A percentile compares a stretch with the other conserved stretches of the same genome.
Evolutionary conservation across 1,140 invertebrate species (phyloP).

Genomic region (Coelopa frigida): DNA sequence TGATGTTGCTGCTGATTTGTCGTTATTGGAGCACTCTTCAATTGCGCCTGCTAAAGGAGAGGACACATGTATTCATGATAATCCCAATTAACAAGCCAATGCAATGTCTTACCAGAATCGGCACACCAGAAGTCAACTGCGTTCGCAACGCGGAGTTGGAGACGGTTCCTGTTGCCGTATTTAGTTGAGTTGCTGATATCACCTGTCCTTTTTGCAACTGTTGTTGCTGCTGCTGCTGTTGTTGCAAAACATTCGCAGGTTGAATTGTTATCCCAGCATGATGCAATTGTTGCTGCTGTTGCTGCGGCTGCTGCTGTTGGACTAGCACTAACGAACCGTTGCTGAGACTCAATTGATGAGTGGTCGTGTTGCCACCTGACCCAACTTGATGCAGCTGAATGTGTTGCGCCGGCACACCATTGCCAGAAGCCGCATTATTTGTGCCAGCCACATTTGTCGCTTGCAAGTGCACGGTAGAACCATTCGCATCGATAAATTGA

Average conservation of each 20-base stretch:
- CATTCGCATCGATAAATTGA: constrained; percentile 19
- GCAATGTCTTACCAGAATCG: constrained; percentile 47
- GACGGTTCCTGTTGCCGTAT: constrained; percentile 12
- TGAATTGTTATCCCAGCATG: constrained; percentile 40
- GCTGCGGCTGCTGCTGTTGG: constrained; percentile 44
- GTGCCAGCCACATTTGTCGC: background rate
- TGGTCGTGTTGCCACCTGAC: constrained; percentile 14
- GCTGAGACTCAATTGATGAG: constrained; percentile 44
- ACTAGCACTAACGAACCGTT: constrained; percentile 51
- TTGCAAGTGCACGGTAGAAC: constrained; percentile 17
- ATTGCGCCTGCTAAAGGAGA: constrained; percentile 50
- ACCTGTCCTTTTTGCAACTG: constrained; percentile 25
- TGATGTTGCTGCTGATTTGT: constrained; percentile 24
- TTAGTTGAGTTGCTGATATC: constrained; percentile 21
- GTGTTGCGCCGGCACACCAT: constrained; percentile 12
- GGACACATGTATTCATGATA: constrained; percentile 15
- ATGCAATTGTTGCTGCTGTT: constrained; percentile 30
- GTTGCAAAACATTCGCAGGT: constrained; percentile 23
- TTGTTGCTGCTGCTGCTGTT: constrained; percentile 24
- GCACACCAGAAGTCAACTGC: constrained; percentile 48
- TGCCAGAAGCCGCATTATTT: background rate
- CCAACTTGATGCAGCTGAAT: constrained; percentile 32
- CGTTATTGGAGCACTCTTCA: constrained; percentile 45
- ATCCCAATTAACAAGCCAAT: background rate
- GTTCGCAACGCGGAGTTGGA: constrained; percentile 39